These are phyloP conservation scores for Brachyopa scutellaris DNA, from an alignment of 2,888 invertebrate genomes.

Conservation along the genomic window DNA sequence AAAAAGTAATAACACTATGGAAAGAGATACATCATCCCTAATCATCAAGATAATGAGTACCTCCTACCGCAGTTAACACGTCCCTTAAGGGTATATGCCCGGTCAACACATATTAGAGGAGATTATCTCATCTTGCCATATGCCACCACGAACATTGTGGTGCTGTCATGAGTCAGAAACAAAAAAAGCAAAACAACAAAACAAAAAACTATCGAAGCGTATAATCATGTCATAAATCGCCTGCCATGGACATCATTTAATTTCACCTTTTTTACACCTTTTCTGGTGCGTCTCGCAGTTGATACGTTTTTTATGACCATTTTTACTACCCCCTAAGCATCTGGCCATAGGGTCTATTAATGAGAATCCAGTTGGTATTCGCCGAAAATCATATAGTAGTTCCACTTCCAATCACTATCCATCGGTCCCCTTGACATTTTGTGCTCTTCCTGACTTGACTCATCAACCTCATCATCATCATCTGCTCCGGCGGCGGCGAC, in stretches of 20 bases:
- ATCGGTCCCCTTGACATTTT: slow-evolving; percentile 50
- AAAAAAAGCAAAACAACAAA: slow-evolving; percentile 9
- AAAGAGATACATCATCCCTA: slow-evolving; percentile 52
- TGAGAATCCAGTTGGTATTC: slow-evolving; percentile 58
- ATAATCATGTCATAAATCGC: slow-evolving; percentile 72
- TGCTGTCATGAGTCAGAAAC: slow-evolving; percentile 35
- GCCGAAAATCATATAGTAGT: slow-evolving; percentile 26
- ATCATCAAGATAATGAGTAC: slow-evolving; percentile 63
- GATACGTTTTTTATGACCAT: slow-evolving; percentile 44
- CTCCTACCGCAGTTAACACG: slow-evolving; percentile 66
- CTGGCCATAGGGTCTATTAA: slow-evolving; percentile 51
- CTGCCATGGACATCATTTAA: slow-evolving; percentile 70
- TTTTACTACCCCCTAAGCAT: slow-evolving; percentile 30
- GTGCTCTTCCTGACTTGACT: slow-evolving; percentile 45
- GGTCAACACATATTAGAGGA: slow-evolving; percentile 11
- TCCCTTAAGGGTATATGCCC: slow-evolving; percentile 32
- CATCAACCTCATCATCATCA: slow-evolving; percentile 58
- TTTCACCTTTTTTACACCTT: slow-evolving; percentile 72
- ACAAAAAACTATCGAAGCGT: slow-evolving; percentile 59
- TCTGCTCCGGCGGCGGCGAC: slow-evolving; percentile 48
- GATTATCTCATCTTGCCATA: slow-evolving; percentile 72
- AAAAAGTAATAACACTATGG: neutral
- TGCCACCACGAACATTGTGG: slow-evolving; percentile 36
- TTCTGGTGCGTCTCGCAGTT: slow-evolving; percentile 31
- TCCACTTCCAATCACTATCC: slow-evolving; percentile 59